These are phyloP conservation scores for Otus sunia DNA, from an alignment of 2,113 vertebrate genomes.

Conservation along the genomic window DNA sequence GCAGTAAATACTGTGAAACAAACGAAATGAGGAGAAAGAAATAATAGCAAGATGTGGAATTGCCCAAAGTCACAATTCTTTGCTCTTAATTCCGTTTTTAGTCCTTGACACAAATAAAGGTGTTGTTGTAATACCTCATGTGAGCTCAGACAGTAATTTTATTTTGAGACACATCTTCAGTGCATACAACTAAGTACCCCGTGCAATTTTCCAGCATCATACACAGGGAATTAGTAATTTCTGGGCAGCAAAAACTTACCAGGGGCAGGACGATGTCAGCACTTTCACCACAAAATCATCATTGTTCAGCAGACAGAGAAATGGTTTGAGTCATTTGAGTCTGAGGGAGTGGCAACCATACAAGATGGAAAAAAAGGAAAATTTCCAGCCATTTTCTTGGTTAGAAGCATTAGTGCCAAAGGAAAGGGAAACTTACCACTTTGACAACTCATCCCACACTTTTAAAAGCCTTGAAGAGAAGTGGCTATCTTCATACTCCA, in stretches of 20 bases:
- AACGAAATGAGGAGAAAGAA: background rate
- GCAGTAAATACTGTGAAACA: background rate
- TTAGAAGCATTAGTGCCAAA: background rate
- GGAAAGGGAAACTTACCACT: background rate
- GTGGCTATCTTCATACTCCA: background rate
- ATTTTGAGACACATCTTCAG: background rate
- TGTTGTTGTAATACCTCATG: background rate
- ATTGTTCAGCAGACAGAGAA: background rate
- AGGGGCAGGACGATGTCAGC: background rate
- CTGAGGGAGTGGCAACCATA: background rate
- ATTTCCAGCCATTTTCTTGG: background rate
- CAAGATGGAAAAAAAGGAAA: background rate
- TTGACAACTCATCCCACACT: background rate
- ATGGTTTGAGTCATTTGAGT: background rate
- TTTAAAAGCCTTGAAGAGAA: background rate
- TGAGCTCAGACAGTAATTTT: background rate
- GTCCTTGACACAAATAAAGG: background rate
- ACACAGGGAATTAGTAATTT: background rate
- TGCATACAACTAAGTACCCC: background rate
- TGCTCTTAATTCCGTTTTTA: background rate
- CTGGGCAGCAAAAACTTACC: background rate
- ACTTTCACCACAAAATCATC: conserved; percentile 2
- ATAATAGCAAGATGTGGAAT: background rate
- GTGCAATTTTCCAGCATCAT: background rate
- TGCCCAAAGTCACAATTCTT: background rate